Evolutionary conservation across 2,113 vertebrate genomes (phyloP).

Genomic region (Cyanoderma ruficeps): DNA sequence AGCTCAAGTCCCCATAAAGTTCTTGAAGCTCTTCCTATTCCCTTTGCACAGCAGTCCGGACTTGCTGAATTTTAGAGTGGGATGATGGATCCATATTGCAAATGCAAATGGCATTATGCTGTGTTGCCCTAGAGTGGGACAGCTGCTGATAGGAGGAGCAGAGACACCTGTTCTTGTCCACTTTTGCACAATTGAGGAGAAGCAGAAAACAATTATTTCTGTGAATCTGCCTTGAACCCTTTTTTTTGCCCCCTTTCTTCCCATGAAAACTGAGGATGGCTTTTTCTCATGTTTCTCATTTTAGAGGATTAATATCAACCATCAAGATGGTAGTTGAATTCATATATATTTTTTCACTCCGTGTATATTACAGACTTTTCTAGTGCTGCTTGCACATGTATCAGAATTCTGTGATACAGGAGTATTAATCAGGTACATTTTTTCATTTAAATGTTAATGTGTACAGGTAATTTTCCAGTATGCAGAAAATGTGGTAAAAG

Average conservation of each 20-base stretch:
- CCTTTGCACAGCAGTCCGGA: background rate
- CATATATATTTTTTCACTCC: background rate
- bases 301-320: background rate
- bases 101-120: background rate
- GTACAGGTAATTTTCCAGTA: slow-evolving; percentile 22
- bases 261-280: background rate
- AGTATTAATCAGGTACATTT: background rate
- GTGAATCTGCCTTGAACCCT: background rate
- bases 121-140: background rate
- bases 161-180: background rate
- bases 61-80: background rate
- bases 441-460: background rate
- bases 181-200: background rate
- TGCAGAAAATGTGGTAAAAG: background rate
- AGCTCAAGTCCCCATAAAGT: background rate
- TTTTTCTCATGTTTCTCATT: background rate
- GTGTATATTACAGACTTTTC: background rate
- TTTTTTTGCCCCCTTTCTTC: background rate
- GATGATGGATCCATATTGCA: background rate
- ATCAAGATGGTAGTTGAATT: background rate
- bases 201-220: background rate
- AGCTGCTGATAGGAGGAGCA: background rate
- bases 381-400: background rate
- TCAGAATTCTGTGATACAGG: background rate
- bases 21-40: background rate